A percentile compares a stretch with the other conserved stretches of the same genome.
phyloP scores from a whole-genome alignment of 2,113 vertebrate genomes.

The Myrmophylax atrothorax region DNA sequence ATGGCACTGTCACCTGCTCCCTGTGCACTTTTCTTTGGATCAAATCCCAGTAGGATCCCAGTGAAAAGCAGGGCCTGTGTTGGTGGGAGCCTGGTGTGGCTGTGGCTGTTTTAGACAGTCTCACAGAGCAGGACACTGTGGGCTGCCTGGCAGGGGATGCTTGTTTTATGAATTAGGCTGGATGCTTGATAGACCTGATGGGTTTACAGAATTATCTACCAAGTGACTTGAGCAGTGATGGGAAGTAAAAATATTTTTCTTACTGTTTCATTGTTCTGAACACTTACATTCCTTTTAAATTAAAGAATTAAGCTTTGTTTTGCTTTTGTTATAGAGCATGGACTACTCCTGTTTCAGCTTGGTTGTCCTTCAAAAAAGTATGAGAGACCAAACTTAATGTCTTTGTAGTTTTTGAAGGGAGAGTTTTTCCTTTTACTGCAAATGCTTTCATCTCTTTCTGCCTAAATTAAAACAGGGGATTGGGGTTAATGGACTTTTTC shows the following conservation, averaged over 20 bases:
- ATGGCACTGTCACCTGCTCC: background rate
- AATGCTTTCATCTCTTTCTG: background rate
- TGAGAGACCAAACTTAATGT: background rate
- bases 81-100: background rate
- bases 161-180: background rate
- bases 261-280: background rate
- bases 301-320: background rate
- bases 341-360: background rate
- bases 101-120: background rate
- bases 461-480: background rate
- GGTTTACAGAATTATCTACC: background rate
- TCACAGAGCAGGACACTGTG: background rate
- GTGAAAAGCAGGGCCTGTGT: background rate
- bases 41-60: rapidly evolving
- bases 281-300: background rate
- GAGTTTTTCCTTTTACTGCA: background rate
- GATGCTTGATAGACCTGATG: rapidly evolving
- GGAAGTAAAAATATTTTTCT: background rate
- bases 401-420: background rate
- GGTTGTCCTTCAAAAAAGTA: background rate
- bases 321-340: background rate
- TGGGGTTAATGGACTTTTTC: background rate
- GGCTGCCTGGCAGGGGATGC: background rate
- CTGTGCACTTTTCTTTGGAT: background rate
- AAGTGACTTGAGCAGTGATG: background rate